Evolutionary conservation across 2,113 vertebrate species (phyloP).

Genomic region (Corydoras maculifer): DNA sequence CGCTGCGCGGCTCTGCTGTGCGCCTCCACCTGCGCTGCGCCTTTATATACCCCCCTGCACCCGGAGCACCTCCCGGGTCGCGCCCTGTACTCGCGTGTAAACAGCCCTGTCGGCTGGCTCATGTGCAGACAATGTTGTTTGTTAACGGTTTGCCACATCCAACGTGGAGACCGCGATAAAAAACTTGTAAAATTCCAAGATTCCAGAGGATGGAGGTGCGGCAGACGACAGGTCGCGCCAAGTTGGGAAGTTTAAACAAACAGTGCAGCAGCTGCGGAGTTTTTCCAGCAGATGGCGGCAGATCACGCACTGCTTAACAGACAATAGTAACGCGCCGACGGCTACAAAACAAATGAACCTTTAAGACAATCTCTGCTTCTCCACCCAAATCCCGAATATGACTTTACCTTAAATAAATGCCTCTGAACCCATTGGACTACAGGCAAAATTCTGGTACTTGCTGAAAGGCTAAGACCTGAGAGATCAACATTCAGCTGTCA

Average conservation of each 20-base stretch:
- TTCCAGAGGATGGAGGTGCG: constrained; percentile 62
- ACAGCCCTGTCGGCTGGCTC: constrained; percentile 68
- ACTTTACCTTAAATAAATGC: no score
- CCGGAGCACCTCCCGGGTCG: constrained; percentile 35
- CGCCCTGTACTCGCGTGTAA: constrained; percentile 57
- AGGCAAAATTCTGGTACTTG: no score
- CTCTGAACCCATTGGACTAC: no score
- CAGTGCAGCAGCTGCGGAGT: background rate
- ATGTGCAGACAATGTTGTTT: constrained; percentile 76
- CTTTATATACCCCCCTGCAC: constrained; percentile 53
- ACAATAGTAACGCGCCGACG: no score
- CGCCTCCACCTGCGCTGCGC: constrained; percentile 42
- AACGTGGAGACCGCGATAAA: constrained; percentile 74
- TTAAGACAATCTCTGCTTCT: no score
- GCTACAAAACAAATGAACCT: no score
- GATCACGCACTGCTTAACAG: background rate
- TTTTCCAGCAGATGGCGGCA: constrained; percentile 53
- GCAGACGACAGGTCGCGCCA: constrained; percentile 44
- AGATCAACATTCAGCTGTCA: no score
- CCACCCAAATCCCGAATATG: no score
- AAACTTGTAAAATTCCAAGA: constrained; percentile 67
- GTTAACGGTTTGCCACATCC: constrained; percentile 74
- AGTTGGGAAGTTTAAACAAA: constrained; percentile 21
- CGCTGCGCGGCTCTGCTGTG: constrained; percentile 2
- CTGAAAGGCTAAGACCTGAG: no score